Evolutionary conservation across 2,888 invertebrate species (phyloP), one percentile per base, ranked within the genome.

Genomic region (Brachylomia viminalis): DNA sequence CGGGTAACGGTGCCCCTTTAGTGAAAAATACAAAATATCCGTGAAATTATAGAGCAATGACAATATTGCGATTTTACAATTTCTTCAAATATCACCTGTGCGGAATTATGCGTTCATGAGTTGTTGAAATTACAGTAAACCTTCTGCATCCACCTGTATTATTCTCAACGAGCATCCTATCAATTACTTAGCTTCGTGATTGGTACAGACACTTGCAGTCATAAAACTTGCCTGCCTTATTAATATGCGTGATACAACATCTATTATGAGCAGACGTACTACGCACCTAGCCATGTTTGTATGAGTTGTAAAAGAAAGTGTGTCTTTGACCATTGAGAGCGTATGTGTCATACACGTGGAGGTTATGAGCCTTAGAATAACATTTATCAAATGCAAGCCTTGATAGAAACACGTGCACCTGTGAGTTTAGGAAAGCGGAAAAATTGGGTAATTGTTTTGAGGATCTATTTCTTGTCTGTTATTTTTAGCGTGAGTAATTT

Each of bases 181-280:
- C 88, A 87, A 90, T 90, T 86, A 88, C 80, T 81, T 85, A 75
- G 75, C 77, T 72, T 66, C 68, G 64, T 77, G 79, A 85, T 87
- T 87, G 72, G 81, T 83, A 81, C 77, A 84, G 76, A 73, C 78
- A 75, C 72, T 52, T 62, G 64, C 59, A 27, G 58, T 56, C 74
- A 83, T 85, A 83, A 76, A 85, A 86, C 72, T 70, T 77, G 52
- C 68, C 33, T 74, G 64, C 38, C 72, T 74, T 72, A 86, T 87
- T 87, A 78, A 81, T 66, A 87, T 87, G 80, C 82, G 52, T 65
- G 59, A 68, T 79, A 79, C 82, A 82, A 69, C 75, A 62, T 78
- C 77, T 78, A 83, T 83, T 85, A 81, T 76, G 77, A 77, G 47
- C 72, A 79, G 23, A 58, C 61, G 45, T 82, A 85, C 64, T 81